Base-by-base conservation (phyloP, 2,113 vertebrate species). In the Dasyornis broadbenti region DNA sequence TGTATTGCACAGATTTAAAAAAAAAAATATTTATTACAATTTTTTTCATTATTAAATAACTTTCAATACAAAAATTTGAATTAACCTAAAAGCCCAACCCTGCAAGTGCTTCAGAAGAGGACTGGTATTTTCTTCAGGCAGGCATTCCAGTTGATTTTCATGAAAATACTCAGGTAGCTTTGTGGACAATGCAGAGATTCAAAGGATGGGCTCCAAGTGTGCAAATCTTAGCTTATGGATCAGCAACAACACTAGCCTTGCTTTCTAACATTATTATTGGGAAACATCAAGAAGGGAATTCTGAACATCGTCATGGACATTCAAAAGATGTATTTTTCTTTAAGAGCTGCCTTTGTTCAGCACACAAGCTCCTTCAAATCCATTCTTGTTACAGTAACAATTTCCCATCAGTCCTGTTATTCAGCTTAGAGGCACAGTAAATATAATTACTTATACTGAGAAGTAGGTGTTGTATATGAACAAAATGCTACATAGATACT, bases 21-120 rank as follows among this genome's bases (percentile, higher is more conserved):
- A 84, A 95, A 92, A 92, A 81, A 40, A 64, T 33, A 95, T 90
- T 95, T 83, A 96, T 86, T 82, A 95, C 23, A 47, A 6, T 49
- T 92, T 83, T 91, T 92, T 95, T 94, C 64, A 96, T 94, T 94
- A 96, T 97, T 96, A 97, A 96, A 96, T 95, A 96, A 63, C 21
- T 90, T 94, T 81, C 69, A 90, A 78, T 78, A 94, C 21, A 96
- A 93, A 93, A 92, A 82, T 77, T 91, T 50, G 75, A 93, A 76
- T 68, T 92, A 94, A 94, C 33, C 68, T 86, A 93, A 89, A 95
- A 93, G 82, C 92, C 93, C 96, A 95, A 50, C 70, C 92, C 77
- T 92, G 65, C 72, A 86, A 96, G 92, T 95, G 71, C 90, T 86
- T 95, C 70, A 75, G 47, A 77, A 86, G 31, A 23, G 37, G 61